Percentiles rank a stretch among this genome's conserved stretches.
These are phyloP conservation scores for Tinamus major DNA, from an alignment of 2,797 vertebrate species.

Conservation along the genomic window DNA sequence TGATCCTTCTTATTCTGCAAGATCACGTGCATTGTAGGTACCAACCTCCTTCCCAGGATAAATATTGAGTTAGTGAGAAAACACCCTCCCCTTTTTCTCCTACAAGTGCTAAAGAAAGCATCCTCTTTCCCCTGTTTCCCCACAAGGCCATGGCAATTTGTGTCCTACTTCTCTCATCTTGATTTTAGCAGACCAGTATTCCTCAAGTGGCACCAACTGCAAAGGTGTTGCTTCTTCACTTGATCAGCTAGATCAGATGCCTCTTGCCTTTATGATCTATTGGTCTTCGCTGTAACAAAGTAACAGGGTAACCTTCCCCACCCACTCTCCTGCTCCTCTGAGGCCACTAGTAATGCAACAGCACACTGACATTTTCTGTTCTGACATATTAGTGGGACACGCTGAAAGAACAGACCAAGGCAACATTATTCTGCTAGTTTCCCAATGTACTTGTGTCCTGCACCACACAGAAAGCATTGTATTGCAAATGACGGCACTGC, in stretches of 20 bases:
- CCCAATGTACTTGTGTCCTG: not conserved
- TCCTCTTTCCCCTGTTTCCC: fast-evolving
- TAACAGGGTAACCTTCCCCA: not conserved
- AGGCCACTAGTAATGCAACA: not conserved
- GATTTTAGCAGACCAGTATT: not conserved
- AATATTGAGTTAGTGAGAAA: not conserved
- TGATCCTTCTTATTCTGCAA: conserved; percentile 50
- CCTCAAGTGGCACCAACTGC: not conserved
- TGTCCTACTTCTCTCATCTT: not conserved
- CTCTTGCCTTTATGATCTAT: not conserved
- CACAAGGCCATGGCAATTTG: not conserved
- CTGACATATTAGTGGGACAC: not conserved
- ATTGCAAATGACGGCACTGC: conserved; percentile 3
- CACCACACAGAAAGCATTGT: conserved; percentile 44
- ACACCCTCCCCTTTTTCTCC: not conserved
- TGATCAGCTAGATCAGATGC: not conserved
- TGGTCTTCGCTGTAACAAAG: not conserved
- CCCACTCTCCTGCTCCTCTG: not conserved
- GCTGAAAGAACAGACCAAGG: conserved; percentile 1
- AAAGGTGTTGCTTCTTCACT: not conserved
- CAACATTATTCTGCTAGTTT: conserved; percentile 28
- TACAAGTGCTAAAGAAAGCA: not conserved
- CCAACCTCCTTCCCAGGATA: not conserved
- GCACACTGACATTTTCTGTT: not conserved
- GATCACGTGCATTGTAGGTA: not conserved